Conservation (phyloP, 2,797 vertebrate species). For the Fratercula arctica region DNA sequence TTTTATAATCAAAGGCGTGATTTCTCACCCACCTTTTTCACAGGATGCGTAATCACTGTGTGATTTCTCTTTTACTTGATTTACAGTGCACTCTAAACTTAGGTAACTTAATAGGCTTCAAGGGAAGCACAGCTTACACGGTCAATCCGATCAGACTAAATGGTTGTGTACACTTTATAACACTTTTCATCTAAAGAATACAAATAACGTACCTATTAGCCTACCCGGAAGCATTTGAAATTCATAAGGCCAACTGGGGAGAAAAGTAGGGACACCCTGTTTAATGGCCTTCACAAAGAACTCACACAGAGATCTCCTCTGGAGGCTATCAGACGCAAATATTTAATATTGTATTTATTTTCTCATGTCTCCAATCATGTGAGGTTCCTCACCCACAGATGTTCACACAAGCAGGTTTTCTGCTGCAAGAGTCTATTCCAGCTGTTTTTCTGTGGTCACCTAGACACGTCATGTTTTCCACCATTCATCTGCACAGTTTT, state of each 20-base stretch:
- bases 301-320: background rate
- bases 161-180: background rate
- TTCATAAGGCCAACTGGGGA: background rate
- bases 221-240: background rate
- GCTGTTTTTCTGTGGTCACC: background rate
- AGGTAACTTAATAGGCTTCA: background rate
- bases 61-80: fast-evolving
- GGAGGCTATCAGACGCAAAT: background rate
- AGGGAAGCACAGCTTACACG: background rate
- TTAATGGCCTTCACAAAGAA: background rate
- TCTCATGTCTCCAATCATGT: background rate
- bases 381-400: background rate
- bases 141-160: background rate
- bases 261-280: fast-evolving
- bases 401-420: background rate
- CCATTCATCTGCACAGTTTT: background rate
- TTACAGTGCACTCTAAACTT: background rate
- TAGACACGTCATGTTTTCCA: background rate
- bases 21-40: background rate
- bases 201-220: background rate
- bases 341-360: background rate
- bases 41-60: background rate
- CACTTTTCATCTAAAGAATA: background rate
- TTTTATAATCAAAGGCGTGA: background rate
- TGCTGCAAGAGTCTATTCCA: background rate